Evolutionary conservation across 2,797 vertebrate species (phyloP).

Genomic region (Spinibarbus caldwelli): DNA sequence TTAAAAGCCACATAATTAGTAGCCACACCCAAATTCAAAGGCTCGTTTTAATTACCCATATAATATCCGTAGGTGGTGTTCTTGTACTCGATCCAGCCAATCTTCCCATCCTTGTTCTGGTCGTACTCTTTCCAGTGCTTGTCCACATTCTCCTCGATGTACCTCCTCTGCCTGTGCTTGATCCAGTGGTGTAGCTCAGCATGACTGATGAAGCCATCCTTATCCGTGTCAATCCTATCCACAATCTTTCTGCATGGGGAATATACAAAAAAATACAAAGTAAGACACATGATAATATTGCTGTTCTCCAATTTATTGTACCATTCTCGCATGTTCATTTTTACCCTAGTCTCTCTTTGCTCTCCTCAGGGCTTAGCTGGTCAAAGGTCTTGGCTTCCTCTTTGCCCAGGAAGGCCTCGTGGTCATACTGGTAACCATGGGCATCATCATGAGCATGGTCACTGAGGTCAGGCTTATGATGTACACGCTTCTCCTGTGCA

Average conservation of each 20-base stretch:
- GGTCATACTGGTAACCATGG: slow-evolving; percentile 85
- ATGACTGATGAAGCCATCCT: slow-evolving; percentile 83
- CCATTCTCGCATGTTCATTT: neutral
- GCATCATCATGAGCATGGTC: slow-evolving; percentile 79
- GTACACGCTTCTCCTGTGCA: slow-evolving; percentile 84
- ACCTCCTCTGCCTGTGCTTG: slow-evolving; percentile 87
- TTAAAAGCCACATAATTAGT: neutral
- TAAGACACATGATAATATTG: neutral
- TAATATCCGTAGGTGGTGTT: slow-evolving; percentile 90
- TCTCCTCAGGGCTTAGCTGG: slow-evolving; percentile 89
- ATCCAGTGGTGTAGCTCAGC: slow-evolving; percentile 89
- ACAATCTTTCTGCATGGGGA: slow-evolving; percentile 82
- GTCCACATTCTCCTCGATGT: slow-evolving; percentile 87
- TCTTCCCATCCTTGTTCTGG: slow-evolving; percentile 81
- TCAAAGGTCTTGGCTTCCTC: slow-evolving; percentile 91
- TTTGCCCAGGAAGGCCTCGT: slow-evolving; percentile 90
- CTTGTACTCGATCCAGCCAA: slow-evolving; percentile 89
- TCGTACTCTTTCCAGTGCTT: slow-evolving; percentile 91
- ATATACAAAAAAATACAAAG: too few species aligned
- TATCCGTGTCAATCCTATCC: slow-evolving; percentile 85
- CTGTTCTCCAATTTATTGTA: neutral
- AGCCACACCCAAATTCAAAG: neutral
- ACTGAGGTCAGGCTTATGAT: slow-evolving; percentile 82
- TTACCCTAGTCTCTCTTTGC: slow-evolving; percentile 84
- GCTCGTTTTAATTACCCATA: slow-evolving; percentile 70